Percentiles rank a stretch among this genome's conserved stretches.
Conservation (phyloP, 2,797 vertebrate species). For the Lutra lutra region DNA sequence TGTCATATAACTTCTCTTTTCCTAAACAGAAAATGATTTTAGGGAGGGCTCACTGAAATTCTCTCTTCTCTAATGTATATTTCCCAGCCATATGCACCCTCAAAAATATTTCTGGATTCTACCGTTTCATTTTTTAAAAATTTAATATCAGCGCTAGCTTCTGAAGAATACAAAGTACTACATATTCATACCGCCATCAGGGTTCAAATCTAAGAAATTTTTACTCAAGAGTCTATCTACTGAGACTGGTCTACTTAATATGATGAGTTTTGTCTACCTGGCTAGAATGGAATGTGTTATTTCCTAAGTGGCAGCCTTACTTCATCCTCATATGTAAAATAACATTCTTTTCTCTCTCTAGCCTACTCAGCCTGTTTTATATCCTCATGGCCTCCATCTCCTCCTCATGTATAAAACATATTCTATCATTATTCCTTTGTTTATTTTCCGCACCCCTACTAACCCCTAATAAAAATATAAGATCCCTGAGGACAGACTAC, state of each 20-base stretch:
- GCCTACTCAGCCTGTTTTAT: not conserved
- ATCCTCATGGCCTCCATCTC: not conserved
- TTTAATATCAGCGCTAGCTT: not conserved
- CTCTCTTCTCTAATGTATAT: not conserved
- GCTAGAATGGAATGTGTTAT: not conserved
- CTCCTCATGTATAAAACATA: not conserved
- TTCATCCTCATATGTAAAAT: not conserved
- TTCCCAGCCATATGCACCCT: not conserved
- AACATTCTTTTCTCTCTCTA: not conserved
- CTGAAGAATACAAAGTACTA: constrained; percentile 3
- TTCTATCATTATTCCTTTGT: not conserved
- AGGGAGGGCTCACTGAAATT: not conserved
- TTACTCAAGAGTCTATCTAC: not conserved
- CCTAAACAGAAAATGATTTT: constrained; percentile 46
- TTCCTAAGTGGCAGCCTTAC: not conserved
- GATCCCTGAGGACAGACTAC: not conserved
- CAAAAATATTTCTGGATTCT: constrained; percentile 15
- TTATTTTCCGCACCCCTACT: not conserved
- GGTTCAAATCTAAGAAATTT: not conserved
- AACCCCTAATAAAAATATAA: not conserved
- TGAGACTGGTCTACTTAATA: not conserved
- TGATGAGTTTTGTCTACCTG: not conserved
- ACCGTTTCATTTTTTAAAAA: not conserved
- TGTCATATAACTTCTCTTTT: not conserved
- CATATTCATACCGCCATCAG: not conserved